These are phyloP conservation scores for Listronotus bonariensis DNA, from an alignment of 1,140 invertebrate species.

Conservation along the genomic window DNA sequence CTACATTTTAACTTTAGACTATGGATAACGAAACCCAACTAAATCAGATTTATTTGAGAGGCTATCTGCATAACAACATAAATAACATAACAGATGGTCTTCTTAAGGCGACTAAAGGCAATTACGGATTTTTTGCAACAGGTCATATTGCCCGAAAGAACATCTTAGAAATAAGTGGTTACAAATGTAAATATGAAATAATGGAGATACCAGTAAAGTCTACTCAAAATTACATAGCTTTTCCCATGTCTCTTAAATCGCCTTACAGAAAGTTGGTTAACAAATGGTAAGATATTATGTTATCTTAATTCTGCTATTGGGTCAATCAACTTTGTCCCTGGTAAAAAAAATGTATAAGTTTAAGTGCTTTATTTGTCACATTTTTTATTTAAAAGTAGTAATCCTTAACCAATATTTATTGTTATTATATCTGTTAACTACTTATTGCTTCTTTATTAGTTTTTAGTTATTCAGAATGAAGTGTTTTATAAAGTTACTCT, in stretches of 20 bases:
- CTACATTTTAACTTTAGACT: slow-evolving; percentile 29
- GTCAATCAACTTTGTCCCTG: too few relatives aligned
- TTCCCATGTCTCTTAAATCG: slow-evolving; percentile 35
- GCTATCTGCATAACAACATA: slow-evolving; percentile 40
- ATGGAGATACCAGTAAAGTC: slow-evolving; percentile 35
- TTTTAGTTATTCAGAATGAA: too few relatives aligned
- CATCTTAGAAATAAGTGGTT: slow-evolving; percentile 35
- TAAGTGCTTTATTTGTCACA: too few relatives aligned
- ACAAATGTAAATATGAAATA: slow-evolving; percentile 42
- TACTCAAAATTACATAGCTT: slow-evolving; percentile 37
- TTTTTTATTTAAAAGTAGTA: too few relatives aligned
- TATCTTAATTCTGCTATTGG: too few relatives aligned
- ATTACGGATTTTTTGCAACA: slow-evolving; percentile 44
- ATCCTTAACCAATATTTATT: too few relatives aligned
- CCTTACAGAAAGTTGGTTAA: slow-evolving; percentile 42
- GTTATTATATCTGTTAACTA: too few relatives aligned
- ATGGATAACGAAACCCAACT: slow-evolving; percentile 35
- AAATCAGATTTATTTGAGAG: slow-evolving; percentile 44
- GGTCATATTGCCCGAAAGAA: slow-evolving; percentile 36
- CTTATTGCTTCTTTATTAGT: too few relatives aligned
- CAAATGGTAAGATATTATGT: slow-evolving; percentile 26
- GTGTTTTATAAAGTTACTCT: too few relatives aligned
- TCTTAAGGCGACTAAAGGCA: slow-evolving; percentile 32
- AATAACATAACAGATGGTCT: slow-evolving; percentile 41
- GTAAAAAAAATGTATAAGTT: too few relatives aligned